A percentile compares a stretch with the other conserved stretches of the same genome.
Conservation (phyloP, 1,140 invertebrate genomes). For the Drosophila elegans region DNA sequence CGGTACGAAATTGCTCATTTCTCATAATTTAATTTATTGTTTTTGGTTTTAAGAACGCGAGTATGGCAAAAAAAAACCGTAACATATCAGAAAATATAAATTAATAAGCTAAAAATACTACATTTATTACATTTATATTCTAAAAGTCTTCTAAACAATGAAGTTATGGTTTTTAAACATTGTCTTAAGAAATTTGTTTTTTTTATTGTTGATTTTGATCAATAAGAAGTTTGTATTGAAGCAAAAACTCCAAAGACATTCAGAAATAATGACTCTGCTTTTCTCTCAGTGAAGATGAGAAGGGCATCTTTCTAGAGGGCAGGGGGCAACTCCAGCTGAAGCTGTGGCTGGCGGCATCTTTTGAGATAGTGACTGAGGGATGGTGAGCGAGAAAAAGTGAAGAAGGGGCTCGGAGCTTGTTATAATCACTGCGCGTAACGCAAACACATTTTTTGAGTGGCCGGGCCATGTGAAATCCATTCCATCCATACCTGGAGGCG, state of each 20-base stretch:
- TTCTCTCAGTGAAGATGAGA: conserved; percentile 5
- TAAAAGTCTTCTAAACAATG: too few species aligned
- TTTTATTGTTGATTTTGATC: too few species aligned
- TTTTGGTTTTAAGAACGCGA: too few species aligned
- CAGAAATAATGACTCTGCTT: not conserved
- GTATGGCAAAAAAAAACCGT: too few species aligned
- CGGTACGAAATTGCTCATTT: not conserved
- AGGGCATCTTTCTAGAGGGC: not conserved
- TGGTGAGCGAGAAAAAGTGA: conserved; percentile 9
- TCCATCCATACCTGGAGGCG: conserved; percentile 60
- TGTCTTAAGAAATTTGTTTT: too few species aligned
- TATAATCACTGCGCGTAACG: conserved; percentile 80
- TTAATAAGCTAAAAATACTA: too few species aligned
- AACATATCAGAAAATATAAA: too few species aligned
- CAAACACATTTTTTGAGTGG: conserved; percentile 81
- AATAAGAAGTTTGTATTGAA: too few species aligned
- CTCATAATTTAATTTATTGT: not conserved
- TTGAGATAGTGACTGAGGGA: conserved; percentile 48
- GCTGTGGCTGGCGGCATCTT: conserved; percentile 62
- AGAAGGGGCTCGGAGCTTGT: conserved; percentile 44
- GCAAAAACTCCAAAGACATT: not conserved
- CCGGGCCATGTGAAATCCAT: conserved; percentile 70
- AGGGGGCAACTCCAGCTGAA: conserved; percentile 7
- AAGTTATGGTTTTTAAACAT: too few species aligned
- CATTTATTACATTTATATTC: too few species aligned